Base-by-base conservation (phyloP, 2,888 invertebrate genomes). In the Chloromyia formosa region DNA sequence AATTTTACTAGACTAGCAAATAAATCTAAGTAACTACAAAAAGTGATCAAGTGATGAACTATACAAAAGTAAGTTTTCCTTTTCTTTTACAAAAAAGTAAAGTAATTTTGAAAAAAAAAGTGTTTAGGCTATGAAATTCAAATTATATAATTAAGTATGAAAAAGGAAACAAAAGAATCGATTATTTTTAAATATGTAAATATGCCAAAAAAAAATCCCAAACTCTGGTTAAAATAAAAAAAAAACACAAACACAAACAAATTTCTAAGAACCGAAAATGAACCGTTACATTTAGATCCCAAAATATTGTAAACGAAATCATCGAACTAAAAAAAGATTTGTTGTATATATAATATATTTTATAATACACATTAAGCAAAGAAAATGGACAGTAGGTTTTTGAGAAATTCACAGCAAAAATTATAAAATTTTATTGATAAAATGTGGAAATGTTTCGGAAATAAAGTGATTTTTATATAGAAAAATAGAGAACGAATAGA, bases 121-220 rank as follows among this genome's bases (percentile, higher is more conserved):
- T 53, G 23, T 71, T 71, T 71, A 71, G 71, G 71, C 71, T 71
- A 71, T 71, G 20, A 18, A 66, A 64, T 42, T 14, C 42, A 42
- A 40, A 71, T 53, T 40, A 22, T 27, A 42, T 71, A 40, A 71
- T 56, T 71, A 14, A n/a, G n/a, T n/a, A n/a, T n/a, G n/a, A n/a
- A n/a, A n/a, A 66, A 45, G 27, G 3, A 35, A 35, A 35, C n/a
- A 49, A 2, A 66, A 71, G 54, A 69, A 49, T 49, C 16, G 49
- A 56, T 71, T 16, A 71, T 71, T 71, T 58, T 71, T 23, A 71
- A 35, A 58, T 12, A 10, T 71, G 58, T 58, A 73, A 45, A 60
- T 61, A 61, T 16, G 14, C 27, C 27, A 49, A 54, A 69, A 53
- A n/a, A 27, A 58, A 22, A 58, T 58, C 27, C 35, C 40, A 40